These are phyloP conservation scores for Oreochromis niloticus DNA, from an alignment of 2,113 vertebrate species.

Conservation along the genomic window DNA sequence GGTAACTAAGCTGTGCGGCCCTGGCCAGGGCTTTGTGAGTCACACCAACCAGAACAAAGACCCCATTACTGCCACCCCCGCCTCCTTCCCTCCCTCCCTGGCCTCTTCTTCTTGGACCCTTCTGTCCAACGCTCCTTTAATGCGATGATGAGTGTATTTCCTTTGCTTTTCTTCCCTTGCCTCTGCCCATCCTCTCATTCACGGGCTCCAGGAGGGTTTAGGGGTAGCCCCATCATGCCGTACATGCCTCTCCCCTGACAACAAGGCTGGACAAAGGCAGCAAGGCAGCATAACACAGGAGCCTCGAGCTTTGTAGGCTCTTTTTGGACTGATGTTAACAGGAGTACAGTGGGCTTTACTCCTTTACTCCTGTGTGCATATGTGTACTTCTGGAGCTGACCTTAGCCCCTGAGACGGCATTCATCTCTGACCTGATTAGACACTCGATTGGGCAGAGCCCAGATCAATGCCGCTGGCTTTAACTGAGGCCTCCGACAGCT, in stretches of 20 bases:
- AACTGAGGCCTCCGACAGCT: background rate
- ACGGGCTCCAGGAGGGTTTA: constrained; percentile 45
- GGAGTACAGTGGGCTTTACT: background rate
- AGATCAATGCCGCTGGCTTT: constrained; percentile 1
- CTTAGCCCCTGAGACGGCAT: background rate
- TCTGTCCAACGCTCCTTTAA: constrained; percentile 33
- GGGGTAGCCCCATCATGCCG: constrained; percentile 40
- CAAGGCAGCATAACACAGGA: constrained; percentile 10
- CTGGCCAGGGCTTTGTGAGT: constrained; percentile 47
- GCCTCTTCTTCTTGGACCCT: constrained; percentile 1
- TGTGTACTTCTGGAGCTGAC: constrained; percentile 6
- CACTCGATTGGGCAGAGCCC: background rate
- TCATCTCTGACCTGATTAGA: background rate
- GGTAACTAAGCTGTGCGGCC: constrained; percentile 55
- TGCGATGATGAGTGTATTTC: constrained; percentile 61
- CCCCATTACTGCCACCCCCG: constrained; percentile 44
- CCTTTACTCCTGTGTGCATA: background rate
- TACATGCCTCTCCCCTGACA: constrained; percentile 67
- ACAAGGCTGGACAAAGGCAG: constrained; percentile 56
- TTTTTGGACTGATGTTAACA: constrained; percentile 51
- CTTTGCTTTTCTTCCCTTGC: constrained; percentile 44
- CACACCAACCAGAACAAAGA: constrained; percentile 69
- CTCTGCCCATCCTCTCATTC: constrained; percentile 57
- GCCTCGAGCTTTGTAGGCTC: constrained; percentile 7
- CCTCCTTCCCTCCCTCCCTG: background rate